Evolutionary conservation across 2,113 vertebrate species (phyloP).

Genomic region (Xenopus tropicalis): UCB_Xtro_10.0 CM004443.2:123625001-123625500

Average conservation of each 20-base stretch:
- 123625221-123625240: constrained; percentile 21
- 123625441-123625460: constrained; percentile 44
- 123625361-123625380: constrained; percentile 42
- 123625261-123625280: constrained; percentile 14
- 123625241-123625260: constrained; percentile 20
- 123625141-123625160: constrained; percentile 36
- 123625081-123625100: constrained; percentile 43
- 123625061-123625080: constrained; percentile 43
- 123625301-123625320: constrained; percentile 24
- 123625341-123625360: constrained; percentile 42
- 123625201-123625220: constrained; percentile 35
- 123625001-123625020: constrained; percentile 46
- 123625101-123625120: constrained; percentile 42
- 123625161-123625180: constrained; percentile 14
- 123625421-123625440: constrained; percentile 43
- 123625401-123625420: constrained; percentile 43
- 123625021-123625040: constrained; percentile 45
- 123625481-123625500: constrained; percentile 41
- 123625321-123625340: constrained; percentile 43
- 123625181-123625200: not conserved
- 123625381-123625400: constrained; percentile 40
- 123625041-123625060: constrained; percentile 45
- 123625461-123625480: constrained; percentile 45
- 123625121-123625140: constrained; percentile 34
- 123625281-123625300: constrained; percentile 32